These are phyloP conservation scores for Tenodera sinensis DNA, from an alignment of 2,888 invertebrate species.

Conservation along the genomic window DNA sequence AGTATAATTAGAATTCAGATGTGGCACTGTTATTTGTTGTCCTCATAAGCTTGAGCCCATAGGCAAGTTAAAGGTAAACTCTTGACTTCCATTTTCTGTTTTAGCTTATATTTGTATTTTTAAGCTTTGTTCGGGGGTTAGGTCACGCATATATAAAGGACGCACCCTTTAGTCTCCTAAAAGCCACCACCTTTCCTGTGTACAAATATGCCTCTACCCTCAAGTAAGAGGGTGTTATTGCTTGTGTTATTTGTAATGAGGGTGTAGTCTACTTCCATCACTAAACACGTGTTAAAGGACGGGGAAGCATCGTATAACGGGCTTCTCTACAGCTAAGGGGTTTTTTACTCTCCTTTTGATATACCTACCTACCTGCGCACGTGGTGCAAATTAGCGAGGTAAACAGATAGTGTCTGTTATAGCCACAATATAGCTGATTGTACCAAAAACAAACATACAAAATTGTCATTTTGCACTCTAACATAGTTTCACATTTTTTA, in stretches of 20 bases:
- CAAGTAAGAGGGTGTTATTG: not conserved
- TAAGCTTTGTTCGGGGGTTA: not conserved
- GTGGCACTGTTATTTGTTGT: not conserved
- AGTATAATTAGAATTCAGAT: not conserved
- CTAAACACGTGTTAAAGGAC: constrained; percentile 9
- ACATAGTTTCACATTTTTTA: too few species aligned
- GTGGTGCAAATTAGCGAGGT: not conserved
- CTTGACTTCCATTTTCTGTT: not conserved
- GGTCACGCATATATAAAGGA: not conserved
- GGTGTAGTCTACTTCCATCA: not conserved
- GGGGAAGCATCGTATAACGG: not conserved
- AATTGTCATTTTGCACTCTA: too few species aligned
- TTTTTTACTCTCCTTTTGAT: not conserved
- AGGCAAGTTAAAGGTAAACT: not conserved
- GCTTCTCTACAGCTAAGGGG: not conserved
- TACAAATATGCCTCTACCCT: not conserved
- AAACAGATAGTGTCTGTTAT: not conserved
- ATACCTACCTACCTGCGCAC: not conserved
- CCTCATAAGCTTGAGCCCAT: not conserved
- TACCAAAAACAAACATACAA: too few species aligned
- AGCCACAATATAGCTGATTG: too few species aligned
- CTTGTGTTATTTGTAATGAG: constrained; percentile 6
- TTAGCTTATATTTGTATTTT: not conserved
- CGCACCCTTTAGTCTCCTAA: not conserved
- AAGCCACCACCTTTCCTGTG: not conserved